phyloP scores from a whole-genome alignment of 2,888 invertebrate genomes.

The Sepiola atlantica region DNA sequence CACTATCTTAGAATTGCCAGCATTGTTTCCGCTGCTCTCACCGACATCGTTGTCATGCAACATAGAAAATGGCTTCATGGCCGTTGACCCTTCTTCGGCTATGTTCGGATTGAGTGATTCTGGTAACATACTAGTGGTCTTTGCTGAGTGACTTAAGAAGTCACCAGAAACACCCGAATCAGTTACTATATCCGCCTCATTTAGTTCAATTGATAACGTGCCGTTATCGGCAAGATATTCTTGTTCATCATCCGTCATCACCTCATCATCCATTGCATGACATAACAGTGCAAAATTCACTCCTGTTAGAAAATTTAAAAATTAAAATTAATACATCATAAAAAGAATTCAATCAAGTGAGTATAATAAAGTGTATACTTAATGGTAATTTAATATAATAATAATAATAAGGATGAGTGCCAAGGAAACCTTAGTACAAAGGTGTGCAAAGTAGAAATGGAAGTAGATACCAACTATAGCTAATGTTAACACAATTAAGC shows the following conservation, averaged over 20 bases:
- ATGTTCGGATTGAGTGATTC: background rate
- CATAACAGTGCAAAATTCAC: constrained; percentile 23
- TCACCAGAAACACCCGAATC: background rate
- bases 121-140: background rate
- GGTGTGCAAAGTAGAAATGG: background rate
- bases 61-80: background rate
- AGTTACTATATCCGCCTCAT: background rate
- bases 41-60: background rate
- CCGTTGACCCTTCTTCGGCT: background rate
- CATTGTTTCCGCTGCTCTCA: background rate
- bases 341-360: background rate
- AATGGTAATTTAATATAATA: no score
- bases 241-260: constrained; percentile 42
- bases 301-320: background rate
- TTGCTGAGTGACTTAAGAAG: background rate
- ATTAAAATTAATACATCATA: background rate
- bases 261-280: constrained; percentile 44
- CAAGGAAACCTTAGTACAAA: no score
- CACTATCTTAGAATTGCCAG: background rate
- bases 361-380: no score
- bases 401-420: no score
- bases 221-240: constrained; percentile 34
- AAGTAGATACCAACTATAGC: background rate
- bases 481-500: background rate
- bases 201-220: constrained; percentile 38